Base-by-base conservation (phyloP, 2,797 vertebrate genomes). In the Zalophus californianus region DNA sequence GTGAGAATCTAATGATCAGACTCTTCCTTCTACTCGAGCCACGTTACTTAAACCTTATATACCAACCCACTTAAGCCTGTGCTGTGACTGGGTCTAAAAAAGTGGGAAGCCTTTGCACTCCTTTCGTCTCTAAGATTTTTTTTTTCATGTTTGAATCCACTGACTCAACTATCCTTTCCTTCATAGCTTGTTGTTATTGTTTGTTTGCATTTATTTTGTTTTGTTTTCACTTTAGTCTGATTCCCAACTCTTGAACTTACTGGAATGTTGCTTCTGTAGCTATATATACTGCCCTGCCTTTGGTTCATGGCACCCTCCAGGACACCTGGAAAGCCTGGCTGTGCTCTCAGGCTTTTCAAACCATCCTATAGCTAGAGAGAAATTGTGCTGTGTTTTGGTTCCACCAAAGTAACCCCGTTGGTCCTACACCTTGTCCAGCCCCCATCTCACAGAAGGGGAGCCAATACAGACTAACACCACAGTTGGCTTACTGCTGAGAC, bases 111-210 rank as follows among this genome's bases (percentile, higher is more conserved):
- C 68, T 90, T 52, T 66, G 10, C 5, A 75, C 5, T 91, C 64
- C 66, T 12, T 94, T 79, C 89, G 35, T 91, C n/a, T 77, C 9
- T 75, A 35, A 25, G 50, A 89, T 80, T 96, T 79, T 88, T 79
- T 88, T 87, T 16, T 48, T 79, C 21, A 54, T 85, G 62, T 62
- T 96, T 80, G n/a, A 68, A 54, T 85, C 52, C 41, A 68, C 94
- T 96, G 29, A 44, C 14, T 68, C 38, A 80, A 11, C 29, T 92
- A 16, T 13, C 64, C 25, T 80, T 88, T 85, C 86, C 23, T 91
- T 79, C 35, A 91, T 86, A 90, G 54, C 68, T 92, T 89, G 44
- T 84, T 29, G 18, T 41, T 21, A 25, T 29, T 64, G 21, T 52
- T 73, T 38, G 15, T 88, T 91, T 66, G 25, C n/a, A 25, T 92